Evolutionary conservation across 2,888 invertebrate species (phyloP), one percentile per base, ranked within the genome.

Genomic region (Caenorhabditis doughertyi): DNA sequence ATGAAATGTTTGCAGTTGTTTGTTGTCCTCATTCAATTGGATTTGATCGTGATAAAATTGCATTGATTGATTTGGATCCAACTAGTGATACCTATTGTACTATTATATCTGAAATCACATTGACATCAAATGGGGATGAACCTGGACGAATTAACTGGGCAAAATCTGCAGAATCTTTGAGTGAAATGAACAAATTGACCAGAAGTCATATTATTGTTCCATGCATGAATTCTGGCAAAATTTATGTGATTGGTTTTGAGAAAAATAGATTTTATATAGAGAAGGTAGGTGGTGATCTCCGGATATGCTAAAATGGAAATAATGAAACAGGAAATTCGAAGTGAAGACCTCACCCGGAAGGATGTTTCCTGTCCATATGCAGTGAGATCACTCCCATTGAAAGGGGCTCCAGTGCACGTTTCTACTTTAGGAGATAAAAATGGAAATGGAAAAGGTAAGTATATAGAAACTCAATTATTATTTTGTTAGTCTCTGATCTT

Each of bases 401-500:
- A 81, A 70, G 88, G 87, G 2, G 85, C 87, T 4, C 87, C 89
- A 18, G 71, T 98, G 83, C 96, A 98, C 95, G 96, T 98, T 91
- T 97, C 97, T 3, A 95, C 95, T 16, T 95, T 98, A 95, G 98
- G 97, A 16, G 96, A 96, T 93, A 94, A 94, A 51, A 93, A 95
- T 25, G 96, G 95, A 71, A 94, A 96, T 89, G 95, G 94, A 16
- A 95, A 95, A 92, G 96, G 97, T 93, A 68, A 79, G 77, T 23
- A n/a, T 53, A 56, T 29, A n/a, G n/a, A 23, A 2, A 13, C 5
- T 13, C n/a, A n/a, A n/a, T n/a, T n/a, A n/a, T n/a, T n/a, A n/a
- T n/a, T n/a, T n/a, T n/a, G n/a, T n/a, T n/a, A n/a, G n/a, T 13
- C 39, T 8, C 9, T 13, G 39, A 3, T 39, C 27, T 16, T 58